Conservation (phyloP, 1,140 invertebrate species). For the Neodiprion pinetum region DNA sequence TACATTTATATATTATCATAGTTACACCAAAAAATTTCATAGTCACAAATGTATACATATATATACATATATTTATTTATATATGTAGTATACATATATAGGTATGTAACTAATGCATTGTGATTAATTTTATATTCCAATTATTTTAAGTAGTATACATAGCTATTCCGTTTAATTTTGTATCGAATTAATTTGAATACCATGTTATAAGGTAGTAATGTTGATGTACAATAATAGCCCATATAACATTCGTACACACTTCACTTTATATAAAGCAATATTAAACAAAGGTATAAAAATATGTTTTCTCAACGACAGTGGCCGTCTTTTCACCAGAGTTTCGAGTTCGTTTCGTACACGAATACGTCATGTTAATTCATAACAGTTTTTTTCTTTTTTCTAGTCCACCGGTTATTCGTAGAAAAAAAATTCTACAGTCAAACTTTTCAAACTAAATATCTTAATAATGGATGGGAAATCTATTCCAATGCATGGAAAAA, state of each 20-base stretch:
- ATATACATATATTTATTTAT: not conserved
- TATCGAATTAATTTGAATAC: not conserved
- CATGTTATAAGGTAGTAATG: constrained; percentile 22
- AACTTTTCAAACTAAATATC: too few species aligned
- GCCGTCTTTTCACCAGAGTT: constrained; percentile 7
- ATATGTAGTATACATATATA: not conserved
- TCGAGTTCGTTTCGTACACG: too few species aligned
- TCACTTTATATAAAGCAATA: constrained; percentile 28
- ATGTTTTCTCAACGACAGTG: constrained; percentile 32
- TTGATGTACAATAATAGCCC: constrained; percentile 28
- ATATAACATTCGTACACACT: constrained; percentile 31
- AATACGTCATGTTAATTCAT: too few species aligned
- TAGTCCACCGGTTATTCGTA: too few species aligned
- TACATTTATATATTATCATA: constrained; percentile 46
- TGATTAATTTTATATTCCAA: constrained; percentile 28
- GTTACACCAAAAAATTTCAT: constrained; percentile 40
- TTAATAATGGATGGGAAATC: too few species aligned
- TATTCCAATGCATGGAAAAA: too few species aligned
- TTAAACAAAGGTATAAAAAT: constrained; percentile 51
- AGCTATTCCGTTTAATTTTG: constrained; percentile 10
- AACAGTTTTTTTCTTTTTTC: too few species aligned
- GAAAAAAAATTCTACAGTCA: too few species aligned
- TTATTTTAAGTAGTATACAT: constrained; percentile 21
- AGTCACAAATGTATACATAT: constrained; percentile 30
- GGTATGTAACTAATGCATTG: constrained; percentile 28